phyloP scores from a whole-genome alignment of 2,113 vertebrate genomes.

The Oryzias curvinotus region DNA sequence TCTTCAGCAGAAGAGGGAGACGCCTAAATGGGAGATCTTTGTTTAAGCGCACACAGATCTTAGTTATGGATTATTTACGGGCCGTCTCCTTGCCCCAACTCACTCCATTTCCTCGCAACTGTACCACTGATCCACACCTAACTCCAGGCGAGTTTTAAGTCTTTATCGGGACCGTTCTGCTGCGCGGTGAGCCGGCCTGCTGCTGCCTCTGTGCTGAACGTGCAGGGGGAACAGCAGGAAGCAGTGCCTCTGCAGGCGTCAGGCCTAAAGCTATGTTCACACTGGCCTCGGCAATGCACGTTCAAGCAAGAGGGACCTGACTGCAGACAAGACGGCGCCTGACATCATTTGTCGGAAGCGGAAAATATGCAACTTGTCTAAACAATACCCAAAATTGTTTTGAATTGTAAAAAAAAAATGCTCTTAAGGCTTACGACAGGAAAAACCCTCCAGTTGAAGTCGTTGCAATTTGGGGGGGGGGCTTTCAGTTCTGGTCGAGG shows the following conservation, averaged over 20 bases:
- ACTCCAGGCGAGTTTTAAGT: slow-evolving; percentile 11
- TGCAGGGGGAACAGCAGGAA: slow-evolving; percentile 20
- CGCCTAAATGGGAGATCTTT: slow-evolving; percentile 41
- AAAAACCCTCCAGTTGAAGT: no score
- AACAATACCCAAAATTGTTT: no score
- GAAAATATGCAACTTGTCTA: no score
- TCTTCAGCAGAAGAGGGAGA: slow-evolving; percentile 32
- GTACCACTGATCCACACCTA: slow-evolving; percentile 4
- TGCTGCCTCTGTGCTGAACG: slow-evolving; percentile 13
- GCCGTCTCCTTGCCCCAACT: slow-evolving; percentile 8
- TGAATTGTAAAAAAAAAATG: no score
- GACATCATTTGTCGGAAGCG: no score
- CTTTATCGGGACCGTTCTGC: neutral
- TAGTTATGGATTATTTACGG: slow-evolving; percentile 13
- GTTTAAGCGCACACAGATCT: slow-evolving; percentile 23
- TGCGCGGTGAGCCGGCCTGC: neutral
- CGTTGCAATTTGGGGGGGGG: no score
- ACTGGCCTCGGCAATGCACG: no score
- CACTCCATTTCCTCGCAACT: neutral
- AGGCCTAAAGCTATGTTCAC: no score
- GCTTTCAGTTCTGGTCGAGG: no score
- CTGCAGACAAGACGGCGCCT: no score
- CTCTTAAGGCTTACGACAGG: no score
- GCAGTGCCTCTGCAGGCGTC: neutral
- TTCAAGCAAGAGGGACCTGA: no score